phyloP scores from a whole-genome alignment of 2,888 invertebrate genomes.

The Globia sparganii region DNA sequence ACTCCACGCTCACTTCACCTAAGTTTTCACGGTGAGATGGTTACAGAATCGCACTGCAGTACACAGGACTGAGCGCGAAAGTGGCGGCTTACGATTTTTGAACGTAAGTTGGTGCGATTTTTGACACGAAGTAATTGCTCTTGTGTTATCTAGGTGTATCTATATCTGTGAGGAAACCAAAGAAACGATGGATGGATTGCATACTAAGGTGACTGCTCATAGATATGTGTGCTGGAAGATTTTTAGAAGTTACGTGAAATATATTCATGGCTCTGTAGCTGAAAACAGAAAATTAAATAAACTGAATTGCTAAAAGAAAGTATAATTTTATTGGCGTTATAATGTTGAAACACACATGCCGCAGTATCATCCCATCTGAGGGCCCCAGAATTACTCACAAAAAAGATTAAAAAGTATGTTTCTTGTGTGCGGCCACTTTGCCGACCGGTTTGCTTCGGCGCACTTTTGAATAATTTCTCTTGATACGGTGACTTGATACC shows the following conservation, averaged over 20 bases:
- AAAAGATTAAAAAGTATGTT: conserved; percentile 66
- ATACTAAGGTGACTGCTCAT: background rate
- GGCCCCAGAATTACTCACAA: conserved; percentile 60
- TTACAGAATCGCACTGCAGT: too few species aligned
- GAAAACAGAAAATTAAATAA: background rate
- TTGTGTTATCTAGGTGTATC: too few species aligned
- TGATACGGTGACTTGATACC: conserved; percentile 59
- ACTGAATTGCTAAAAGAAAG: background rate
- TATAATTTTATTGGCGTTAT: conserved; percentile 1
- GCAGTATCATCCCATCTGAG: conserved; percentile 42
- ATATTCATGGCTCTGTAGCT: too few species aligned
- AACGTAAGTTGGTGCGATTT: too few species aligned
- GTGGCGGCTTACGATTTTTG: too few species aligned
- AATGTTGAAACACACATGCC: conserved; percentile 11
- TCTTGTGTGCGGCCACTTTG: conserved; percentile 59
- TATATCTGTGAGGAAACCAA: too few species aligned
- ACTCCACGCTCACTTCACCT: too few species aligned
- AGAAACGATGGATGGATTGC: background rate
- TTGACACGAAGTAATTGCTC: too few species aligned
- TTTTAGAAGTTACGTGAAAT: background rate
- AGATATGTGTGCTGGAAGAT: background rate
- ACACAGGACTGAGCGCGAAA: too few species aligned
- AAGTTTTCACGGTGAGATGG: too few species aligned
- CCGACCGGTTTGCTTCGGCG: conserved; percentile 70
- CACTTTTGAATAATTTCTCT: conserved; percentile 76